These are phyloP conservation scores for Syrphus vitripennis DNA, from an alignment of 2,888 invertebrate genomes.

Conservation along the genomic window DNA sequence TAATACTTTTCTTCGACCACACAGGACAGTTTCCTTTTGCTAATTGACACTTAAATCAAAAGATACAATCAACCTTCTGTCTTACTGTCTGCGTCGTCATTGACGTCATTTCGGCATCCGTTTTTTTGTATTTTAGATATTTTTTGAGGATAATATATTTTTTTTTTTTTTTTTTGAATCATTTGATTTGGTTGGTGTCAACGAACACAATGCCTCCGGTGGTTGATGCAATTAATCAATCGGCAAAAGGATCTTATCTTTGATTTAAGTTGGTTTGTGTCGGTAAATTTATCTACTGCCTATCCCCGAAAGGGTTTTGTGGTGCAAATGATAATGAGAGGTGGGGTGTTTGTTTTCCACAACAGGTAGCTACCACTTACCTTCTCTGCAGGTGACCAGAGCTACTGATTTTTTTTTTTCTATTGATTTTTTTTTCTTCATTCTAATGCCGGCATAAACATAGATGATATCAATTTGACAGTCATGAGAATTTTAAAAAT, in stretches of 20 bases:
- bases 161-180: slow-evolving; percentile 13
- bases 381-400: slow-evolving; percentile 51
- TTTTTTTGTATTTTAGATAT: slow-evolving; percentile 3
- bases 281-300: slow-evolving; percentile 60
- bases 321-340: slow-evolving; percentile 58
- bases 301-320: slow-evolving; percentile 14
- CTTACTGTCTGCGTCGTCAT: slow-evolving; percentile 18
- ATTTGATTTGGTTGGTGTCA: slow-evolving; percentile 47
- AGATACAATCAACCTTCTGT: slow-evolving; percentile 62
- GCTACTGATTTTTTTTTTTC: slow-evolving; percentile 49
- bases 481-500: background rate
- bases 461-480: slow-evolving; percentile 1
- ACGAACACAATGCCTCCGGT: slow-evolving; percentile 44
- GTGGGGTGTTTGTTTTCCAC: background rate
- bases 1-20: slow-evolving; percentile 45
- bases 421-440: no score
- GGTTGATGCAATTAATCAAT: slow-evolving; percentile 67
- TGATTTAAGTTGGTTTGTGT: slow-evolving; percentile 56
- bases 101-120: slow-evolving; percentile 33
- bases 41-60: slow-evolving; percentile 71
- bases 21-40: slow-evolving; percentile 66
- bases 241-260: slow-evolving; percentile 57
- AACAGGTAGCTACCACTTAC: slow-evolving; percentile 11
- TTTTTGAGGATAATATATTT: slow-evolving; percentile 20
- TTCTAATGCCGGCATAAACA: background rate